Evolutionary conservation across 2,797 vertebrate genomes (phyloP), one percentile per base, ranked within the genome.

Genomic region (Spheniscus humboldti): DNA sequence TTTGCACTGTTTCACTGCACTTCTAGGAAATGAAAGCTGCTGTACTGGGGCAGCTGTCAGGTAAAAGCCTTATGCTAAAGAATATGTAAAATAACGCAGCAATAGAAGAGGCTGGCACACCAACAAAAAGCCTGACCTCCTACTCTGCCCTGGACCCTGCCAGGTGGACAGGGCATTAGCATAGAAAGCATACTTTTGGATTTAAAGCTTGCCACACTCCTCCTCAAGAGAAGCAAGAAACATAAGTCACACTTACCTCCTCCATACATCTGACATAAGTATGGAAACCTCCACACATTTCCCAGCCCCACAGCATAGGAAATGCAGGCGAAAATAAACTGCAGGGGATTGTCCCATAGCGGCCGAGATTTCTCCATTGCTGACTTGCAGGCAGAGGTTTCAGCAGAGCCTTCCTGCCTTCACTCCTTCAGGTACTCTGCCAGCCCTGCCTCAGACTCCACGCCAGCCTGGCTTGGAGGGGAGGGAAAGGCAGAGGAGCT

Each of bases 231-330:
- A 94, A 75, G 59, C 76, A 66, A 97, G 78, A 90, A 95, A 81
- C 11, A 5, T 18, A 87, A 96, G 47, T 20, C 24, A 41, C 95
- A 96, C 99, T 98, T 97, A 99, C 99, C 99, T 98, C 99, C 99
- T 86, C 99, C 99, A 5, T 99, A 99, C 99, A 99, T 98, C 95
- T 99, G 99, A 94, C 99, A 99, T 37, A 99, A 98, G 95, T 99
- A 99, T 4, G 99, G 99, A 95, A 99, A 99, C 45, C 99, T 98
- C 99, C 99, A 99, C 45, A 99, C 99, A 45, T 99, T 99, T 30
- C 99, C 99, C 90, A 99, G 98, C n/a, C 99, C 99, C 53, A 99
- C 99, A 0, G 99, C 99, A 33, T 99, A 99, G 1, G 99, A 99
- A 45, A 99, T 98, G 90, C 99, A 99, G 3, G 99, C 99, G 4